Conservation (phyloP, 2,113 vertebrate genomes). For the Oxyura jamaicensis region DNA sequence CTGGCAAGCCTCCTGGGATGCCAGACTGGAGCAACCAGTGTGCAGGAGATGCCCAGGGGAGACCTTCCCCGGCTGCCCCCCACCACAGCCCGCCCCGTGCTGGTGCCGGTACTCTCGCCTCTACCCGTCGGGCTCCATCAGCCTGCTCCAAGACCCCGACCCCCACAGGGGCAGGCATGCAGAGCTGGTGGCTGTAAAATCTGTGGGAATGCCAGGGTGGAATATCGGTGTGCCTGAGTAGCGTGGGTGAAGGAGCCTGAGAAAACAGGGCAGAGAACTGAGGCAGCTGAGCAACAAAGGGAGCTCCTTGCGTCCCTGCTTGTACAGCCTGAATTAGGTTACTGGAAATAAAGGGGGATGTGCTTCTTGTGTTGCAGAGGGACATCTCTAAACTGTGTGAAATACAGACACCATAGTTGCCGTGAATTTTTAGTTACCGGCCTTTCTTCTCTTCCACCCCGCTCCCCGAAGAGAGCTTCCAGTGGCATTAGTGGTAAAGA, state of each 20-base stretch:
- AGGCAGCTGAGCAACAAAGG: neutral
- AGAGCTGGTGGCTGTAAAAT: neutral
- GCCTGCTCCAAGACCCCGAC: rapidly evolving
- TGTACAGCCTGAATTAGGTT: neutral
- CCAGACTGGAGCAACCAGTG: slow-evolving; percentile 68
- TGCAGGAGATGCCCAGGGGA: slow-evolving; percentile 33
- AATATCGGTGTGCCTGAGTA: rapidly evolving
- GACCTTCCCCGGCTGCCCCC: slow-evolving; percentile 24
- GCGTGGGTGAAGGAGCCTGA: neutral
- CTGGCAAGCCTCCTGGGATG: slow-evolving; percentile 67
- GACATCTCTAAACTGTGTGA: neutral
- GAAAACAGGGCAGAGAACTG: neutral
- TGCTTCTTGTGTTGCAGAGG: neutral
- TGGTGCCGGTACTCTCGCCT: neutral
- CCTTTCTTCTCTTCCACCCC: neutral
- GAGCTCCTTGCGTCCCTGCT: neutral
- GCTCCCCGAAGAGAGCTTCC: neutral
- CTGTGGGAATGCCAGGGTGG: neutral
- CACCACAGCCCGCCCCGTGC: neutral
- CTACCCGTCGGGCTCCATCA: neutral
- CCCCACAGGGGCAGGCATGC: rapidly evolving
- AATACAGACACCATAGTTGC: neutral
- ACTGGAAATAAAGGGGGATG: neutral
- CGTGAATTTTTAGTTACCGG: neutral
- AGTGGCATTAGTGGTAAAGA: neutral